Conservation (phyloP, 2,113 vertebrate species). For the Hypanus sabinus region DNA sequence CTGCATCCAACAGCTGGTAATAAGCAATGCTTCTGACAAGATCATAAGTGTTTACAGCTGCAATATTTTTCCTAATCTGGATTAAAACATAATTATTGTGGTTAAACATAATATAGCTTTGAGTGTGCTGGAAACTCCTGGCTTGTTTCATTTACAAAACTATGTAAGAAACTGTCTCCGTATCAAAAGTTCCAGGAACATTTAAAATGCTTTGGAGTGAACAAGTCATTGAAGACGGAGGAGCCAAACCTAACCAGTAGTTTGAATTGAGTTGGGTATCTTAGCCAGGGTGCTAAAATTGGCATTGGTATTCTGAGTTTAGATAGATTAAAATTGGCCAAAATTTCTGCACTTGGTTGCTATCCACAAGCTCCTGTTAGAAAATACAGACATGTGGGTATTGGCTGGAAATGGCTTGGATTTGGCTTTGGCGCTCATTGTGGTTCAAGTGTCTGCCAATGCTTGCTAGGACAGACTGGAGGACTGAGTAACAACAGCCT, state of each 20-base stretch:
- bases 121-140: neutral
- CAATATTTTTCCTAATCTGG: neutral
- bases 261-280: neutral
- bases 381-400: neutral
- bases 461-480: no score
- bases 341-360: neutral
- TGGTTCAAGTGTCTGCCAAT: neutral
- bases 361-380: neutral
- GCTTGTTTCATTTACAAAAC: neutral
- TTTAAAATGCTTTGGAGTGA: neutral
- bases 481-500: neutral
- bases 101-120: neutral
- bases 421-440: neutral
- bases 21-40: neutral
- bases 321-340: neutral
- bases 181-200: neutral
- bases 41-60: neutral
- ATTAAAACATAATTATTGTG: neutral
- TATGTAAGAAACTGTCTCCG: neutral
- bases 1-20: neutral
- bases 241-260: neutral
- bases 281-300: neutral
- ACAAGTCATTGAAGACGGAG: neutral
- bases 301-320: no score
- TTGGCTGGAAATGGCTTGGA: neutral